Percentiles rank a stretch among this genome's conserved stretches.
Evolutionary conservation across 2,113 vertebrate genomes (phyloP).

Genomic region (pig (Sus scrofa)): T2T-Sscrofa CM000816.6:48280501-48281000

Average conservation of each 20-base stretch:
- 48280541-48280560: not conserved
- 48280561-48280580: not conserved
- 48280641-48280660: not conserved
- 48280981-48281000: not conserved
- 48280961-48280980: not conserved
- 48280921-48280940: conserved; percentile 7
- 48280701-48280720: not conserved
- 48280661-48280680: not conserved
- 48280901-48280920: not conserved
- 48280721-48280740: not conserved
- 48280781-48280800: not conserved
- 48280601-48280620: not conserved
- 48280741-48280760: not conserved
- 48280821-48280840: not conserved
- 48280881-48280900: not conserved
- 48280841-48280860: not conserved
- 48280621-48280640: not conserved
- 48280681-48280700: not conserved
- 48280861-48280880: conserved; percentile 16
- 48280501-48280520: not conserved
- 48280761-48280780: not conserved
- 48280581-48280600: not conserved
- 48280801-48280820: not conserved
- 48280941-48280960: not conserved
- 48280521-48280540: not conserved